Base-by-base conservation (phyloP, 2,113 vertebrate species). In the Clinocottus analis region DNA sequence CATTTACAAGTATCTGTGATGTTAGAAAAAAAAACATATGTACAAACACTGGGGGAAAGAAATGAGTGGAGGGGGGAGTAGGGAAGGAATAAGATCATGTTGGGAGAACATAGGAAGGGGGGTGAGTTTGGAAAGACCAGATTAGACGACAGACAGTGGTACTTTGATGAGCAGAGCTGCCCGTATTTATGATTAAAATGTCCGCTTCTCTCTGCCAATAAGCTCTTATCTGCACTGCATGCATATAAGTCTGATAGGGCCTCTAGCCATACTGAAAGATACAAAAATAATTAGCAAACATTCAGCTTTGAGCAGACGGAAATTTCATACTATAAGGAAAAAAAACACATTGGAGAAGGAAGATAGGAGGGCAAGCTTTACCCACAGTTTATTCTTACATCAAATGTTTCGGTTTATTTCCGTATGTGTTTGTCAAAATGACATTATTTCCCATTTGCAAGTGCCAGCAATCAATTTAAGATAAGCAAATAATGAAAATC, bases 201-300 rank as follows among this genome's bases (percentile, higher is more conserved):
- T 72, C 75, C 72, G 84, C 89, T 83, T 87, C 88, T 87, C 83
- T 87, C 87, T 88, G 85, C 90, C 88, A 90, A 92, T 90, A 89
- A 91, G 91, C 87, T 49, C 92, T 95, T 95, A 95, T 95, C 94
- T 93, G 73, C 69, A 63, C 85, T 91, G 90, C 90, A 87, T 83
- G 91, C 91, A 93, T 87, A 84, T 80, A 89, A 91, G 91, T 90
- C 92, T 94, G 94, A 94, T 93, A 94, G 93, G 76, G 88, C 93
- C 93, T 79, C 87, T 76, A 92, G 93, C 93, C 91, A 93, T 84
- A 85, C 91, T 77, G 78, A 70, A 91, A 94, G 93, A 94, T 94
- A 94, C 92, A 93, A 91, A 93, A 95, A 95, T 95, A 95, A 94
- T 95, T 95, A 95, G 93, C 90, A 92, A 93, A 93, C 92, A 93